phyloP scores from a whole-genome alignment of 2,888 invertebrate species.

The Cataglyphis rosenhaueri region DNA sequence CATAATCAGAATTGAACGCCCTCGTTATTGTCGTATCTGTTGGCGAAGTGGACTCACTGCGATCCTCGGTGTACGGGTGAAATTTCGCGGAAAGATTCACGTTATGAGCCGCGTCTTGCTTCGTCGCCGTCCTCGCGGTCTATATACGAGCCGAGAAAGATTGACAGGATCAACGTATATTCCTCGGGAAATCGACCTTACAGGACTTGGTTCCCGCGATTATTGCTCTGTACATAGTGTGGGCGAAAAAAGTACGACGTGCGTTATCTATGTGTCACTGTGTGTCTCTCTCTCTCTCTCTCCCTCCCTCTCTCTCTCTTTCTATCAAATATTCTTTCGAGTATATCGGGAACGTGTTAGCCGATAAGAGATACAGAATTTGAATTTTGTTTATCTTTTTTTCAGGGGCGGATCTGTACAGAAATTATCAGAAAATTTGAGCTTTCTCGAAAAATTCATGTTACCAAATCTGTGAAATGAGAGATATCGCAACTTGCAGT shows the following conservation, averaged over 20 bases:
- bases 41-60: slow-evolving; percentile 13
- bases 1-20: slow-evolving; percentile 12
- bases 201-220: slow-evolving; percentile 53
- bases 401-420: slow-evolving; percentile 21
- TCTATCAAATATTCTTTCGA: background rate
- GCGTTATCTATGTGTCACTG: background rate
- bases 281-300: too few species aligned
- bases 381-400: background rate
- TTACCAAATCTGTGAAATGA: background rate
- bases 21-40: background rate
- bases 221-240: slow-evolving; percentile 59
- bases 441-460: background rate
- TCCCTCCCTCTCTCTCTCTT: background rate
- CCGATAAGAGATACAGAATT: background rate
- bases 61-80: slow-evolving; percentile 49
- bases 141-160: slow-evolving; percentile 68
- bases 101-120: slow-evolving; percentile 62
- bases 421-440: slow-evolving; percentile 15
- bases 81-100: slow-evolving; percentile 70
- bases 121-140: slow-evolving; percentile 58
- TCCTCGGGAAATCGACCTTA: slow-evolving; percentile 35
- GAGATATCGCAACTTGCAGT: background rate
- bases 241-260: slow-evolving; percentile 1
- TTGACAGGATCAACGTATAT: slow-evolving; percentile 51
- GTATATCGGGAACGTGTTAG: background rate